These are phyloP conservation scores for Dysidea cf. avara DNA, from an alignment of 37 sponge, comb jelly and placozoan genomes.

Conservation along the genomic window DNA sequence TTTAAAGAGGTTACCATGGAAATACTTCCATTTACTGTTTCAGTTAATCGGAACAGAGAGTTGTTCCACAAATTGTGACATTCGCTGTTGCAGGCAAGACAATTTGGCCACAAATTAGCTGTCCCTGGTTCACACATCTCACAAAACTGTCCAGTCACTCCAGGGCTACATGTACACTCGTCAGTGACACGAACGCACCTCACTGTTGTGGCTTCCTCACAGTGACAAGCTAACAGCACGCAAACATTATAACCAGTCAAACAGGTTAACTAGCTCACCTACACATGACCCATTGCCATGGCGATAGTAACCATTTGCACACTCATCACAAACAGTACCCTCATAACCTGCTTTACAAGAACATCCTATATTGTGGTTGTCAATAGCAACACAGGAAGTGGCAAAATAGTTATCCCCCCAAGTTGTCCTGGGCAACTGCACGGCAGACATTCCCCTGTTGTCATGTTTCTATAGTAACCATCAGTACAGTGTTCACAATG, in stretches of 20 bases:
- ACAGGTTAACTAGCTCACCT: no score
- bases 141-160: constrained; percentile 58
- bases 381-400: background rate
- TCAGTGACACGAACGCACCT: constrained; percentile 48
- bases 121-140: constrained; percentile 36
- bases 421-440: constrained; percentile 31
- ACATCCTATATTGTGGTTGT: constrained; percentile 1
- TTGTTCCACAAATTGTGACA: no score
- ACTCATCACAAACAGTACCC: constrained; percentile 33
- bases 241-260: background rate
- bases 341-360: constrained; percentile 1
- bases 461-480: constrained; percentile 52
- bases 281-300: no score
- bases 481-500: constrained; percentile 56
- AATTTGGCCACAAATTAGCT: no score
- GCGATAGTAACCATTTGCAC: background rate
- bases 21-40: no score
- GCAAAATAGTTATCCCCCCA: constrained; percentile 19
- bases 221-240: constrained; percentile 41
- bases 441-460: constrained; percentile 15
- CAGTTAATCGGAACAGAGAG: no score
- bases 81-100: no score
- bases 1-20: no score
- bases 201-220: background rate
- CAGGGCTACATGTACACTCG: constrained; percentile 44